Conservation (phyloP, 2,113 vertebrate genomes). For the Cheirogaleus medius region DNA sequence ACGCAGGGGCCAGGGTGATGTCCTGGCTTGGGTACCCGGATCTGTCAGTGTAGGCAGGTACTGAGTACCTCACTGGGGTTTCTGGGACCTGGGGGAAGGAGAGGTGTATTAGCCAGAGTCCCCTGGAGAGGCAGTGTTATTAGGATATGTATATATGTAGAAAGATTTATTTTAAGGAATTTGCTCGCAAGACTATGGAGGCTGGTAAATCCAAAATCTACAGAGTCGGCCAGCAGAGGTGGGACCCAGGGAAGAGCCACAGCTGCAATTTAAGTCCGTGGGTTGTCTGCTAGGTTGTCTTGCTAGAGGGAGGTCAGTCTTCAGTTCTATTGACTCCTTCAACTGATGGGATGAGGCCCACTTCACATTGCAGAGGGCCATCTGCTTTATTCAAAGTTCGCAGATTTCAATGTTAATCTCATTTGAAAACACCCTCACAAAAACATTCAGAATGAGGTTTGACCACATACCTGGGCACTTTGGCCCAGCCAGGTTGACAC, state of each 20-base stretch:
- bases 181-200: background rate
- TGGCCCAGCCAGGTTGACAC: background rate
- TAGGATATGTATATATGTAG: background rate
- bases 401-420: background rate
- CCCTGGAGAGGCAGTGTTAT: background rate
- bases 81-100: background rate
- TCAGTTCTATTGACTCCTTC: background rate
- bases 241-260: background rate
- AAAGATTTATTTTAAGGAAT: background rate
- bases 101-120: background rate
- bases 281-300: background rate
- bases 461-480: no score
- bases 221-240: background rate
- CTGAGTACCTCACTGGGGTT: background rate
- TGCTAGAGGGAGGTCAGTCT: background rate
- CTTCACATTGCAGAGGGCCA: background rate
- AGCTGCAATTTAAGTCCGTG: background rate
- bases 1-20: background rate
- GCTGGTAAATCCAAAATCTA: background rate
- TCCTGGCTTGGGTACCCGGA: background rate
- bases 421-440: background rate
- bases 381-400: background rate
- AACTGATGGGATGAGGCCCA: background rate
- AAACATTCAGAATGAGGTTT: background rate
- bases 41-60: background rate